phyloP scores from a whole-genome alignment of 2,797 vertebrate genomes.

The Protosalanx chinensis region DNA sequence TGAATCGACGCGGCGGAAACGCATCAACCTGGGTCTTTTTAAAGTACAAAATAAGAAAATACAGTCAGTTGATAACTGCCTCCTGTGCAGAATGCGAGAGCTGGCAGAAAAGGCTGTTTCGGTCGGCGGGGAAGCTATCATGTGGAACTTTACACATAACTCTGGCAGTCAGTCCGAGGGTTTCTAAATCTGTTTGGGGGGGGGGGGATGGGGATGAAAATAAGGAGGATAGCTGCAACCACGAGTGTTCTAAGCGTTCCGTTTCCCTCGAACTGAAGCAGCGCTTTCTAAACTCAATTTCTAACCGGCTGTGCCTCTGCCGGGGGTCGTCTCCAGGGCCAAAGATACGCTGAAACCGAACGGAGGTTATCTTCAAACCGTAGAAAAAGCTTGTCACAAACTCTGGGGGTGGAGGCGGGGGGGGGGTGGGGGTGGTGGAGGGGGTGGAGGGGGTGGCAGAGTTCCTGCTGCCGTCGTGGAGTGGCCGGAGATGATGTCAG shows the following conservation, averaged over 20 bases:
- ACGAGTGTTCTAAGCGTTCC: slow-evolving; percentile 53
- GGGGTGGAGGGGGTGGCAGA: background rate
- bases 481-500: background rate
- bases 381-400: slow-evolving; percentile 7
- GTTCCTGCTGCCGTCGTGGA: background rate
- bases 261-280: slow-evolving; percentile 64
- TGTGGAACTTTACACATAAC: slow-evolving; percentile 36
- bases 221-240: slow-evolving; percentile 55
- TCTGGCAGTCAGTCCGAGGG: slow-evolving; percentile 28
- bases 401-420: too few species aligned
- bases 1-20: background rate
- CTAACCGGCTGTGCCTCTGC: slow-evolving; percentile 57
- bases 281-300: slow-evolving; percentile 67
- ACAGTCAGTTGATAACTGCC: background rate
- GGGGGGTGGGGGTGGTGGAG: too few species aligned
- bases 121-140: slow-evolving; percentile 34
- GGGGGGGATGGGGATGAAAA: too few species aligned
- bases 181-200: slow-evolving; percentile 48
- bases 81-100: slow-evolving; percentile 29
- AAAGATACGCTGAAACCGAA: slow-evolving; percentile 31
- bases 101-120: slow-evolving; percentile 26
- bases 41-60: background rate
- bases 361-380: slow-evolving; percentile 53
- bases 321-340: slow-evolving; percentile 38
- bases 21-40: background rate